These are phyloP conservation scores for Nothura maculosa DNA, from an alignment of 2,797 vertebrate species.

Conservation along the genomic window DNA sequence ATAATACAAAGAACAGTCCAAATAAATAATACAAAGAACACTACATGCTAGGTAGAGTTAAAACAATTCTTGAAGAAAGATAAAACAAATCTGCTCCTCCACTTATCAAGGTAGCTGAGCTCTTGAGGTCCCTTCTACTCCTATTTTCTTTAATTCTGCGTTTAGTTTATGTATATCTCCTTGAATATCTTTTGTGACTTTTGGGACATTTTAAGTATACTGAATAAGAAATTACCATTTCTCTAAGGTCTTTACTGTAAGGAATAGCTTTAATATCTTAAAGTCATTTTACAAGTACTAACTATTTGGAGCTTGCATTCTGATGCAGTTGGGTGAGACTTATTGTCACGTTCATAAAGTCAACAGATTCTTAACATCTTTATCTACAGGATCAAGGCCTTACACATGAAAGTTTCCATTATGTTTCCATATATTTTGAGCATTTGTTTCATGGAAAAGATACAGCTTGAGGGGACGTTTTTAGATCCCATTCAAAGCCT, in stretches of 20 bases:
- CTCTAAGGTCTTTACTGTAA: neutral
- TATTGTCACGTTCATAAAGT: neutral
- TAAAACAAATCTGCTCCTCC: neutral
- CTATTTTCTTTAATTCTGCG: neutral
- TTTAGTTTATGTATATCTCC: conserved; percentile 9
- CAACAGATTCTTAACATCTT: neutral
- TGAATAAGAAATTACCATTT: conserved; percentile 41
- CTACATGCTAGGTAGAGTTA: conserved; percentile 37
- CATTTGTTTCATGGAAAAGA: conserved; percentile 14
- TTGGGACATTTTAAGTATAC: conserved; percentile 24
- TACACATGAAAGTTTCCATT: neutral
- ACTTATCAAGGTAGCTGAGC: neutral
- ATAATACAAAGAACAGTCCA: conserved; percentile 10
- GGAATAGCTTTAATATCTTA: neutral
- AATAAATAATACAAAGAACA: conserved; percentile 30
- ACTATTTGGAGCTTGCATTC: conserved; percentile 9
- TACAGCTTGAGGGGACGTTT: neutral
- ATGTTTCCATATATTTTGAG: conserved; percentile 14
- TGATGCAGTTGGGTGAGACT: conserved; percentile 39
- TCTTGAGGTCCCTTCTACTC: neutral
- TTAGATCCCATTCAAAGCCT: conserved; percentile 9
- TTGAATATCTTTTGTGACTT: neutral
- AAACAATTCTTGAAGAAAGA: neutral
- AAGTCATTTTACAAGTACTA: conserved; percentile 57
- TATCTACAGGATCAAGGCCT: neutral